These are phyloP conservation scores for Gallinago nigripennis DNA, from an alignment of 2,797 vertebrate species.

Conservation along the genomic window DNA sequence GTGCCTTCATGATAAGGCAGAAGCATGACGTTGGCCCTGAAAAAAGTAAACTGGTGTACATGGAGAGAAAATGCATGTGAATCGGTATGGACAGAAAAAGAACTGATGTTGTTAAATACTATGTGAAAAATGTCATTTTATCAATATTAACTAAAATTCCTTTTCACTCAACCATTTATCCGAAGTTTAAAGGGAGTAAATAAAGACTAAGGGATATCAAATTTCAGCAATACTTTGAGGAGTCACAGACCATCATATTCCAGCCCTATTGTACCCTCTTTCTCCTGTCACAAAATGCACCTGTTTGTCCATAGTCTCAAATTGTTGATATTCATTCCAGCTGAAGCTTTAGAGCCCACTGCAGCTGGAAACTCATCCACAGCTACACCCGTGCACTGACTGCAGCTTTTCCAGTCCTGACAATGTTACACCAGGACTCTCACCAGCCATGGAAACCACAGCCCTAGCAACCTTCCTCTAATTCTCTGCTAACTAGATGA, in stretches of 20 bases:
- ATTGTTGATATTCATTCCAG: background rate
- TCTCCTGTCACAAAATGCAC: background rate
- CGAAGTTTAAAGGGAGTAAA: background rate
- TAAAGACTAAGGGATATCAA: background rate
- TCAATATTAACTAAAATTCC: background rate
- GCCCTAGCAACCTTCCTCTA: slow-evolving; percentile 20
- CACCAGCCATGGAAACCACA: slow-evolving; percentile 8
- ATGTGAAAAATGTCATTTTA: background rate
- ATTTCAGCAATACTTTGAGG: background rate
- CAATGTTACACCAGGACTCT: background rate
- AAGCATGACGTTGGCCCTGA: background rate
- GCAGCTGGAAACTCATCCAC: background rate
- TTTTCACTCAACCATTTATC: background rate
- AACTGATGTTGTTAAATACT: background rate
- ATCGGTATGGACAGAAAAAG: background rate
- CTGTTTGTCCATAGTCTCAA: background rate
- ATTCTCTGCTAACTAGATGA: slow-evolving; percentile 19
- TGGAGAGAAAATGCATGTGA: background rate
- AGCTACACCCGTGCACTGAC: background rate
- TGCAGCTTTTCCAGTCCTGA: background rate
- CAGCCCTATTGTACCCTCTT: background rate
- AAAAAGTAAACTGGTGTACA: background rate
- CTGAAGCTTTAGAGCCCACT: background rate
- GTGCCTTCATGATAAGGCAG: slow-evolving; percentile 51
- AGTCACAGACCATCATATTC: background rate